phyloP scores from a whole-genome alignment of 2,797 vertebrate species.

The Vultur gryphus region DNA sequence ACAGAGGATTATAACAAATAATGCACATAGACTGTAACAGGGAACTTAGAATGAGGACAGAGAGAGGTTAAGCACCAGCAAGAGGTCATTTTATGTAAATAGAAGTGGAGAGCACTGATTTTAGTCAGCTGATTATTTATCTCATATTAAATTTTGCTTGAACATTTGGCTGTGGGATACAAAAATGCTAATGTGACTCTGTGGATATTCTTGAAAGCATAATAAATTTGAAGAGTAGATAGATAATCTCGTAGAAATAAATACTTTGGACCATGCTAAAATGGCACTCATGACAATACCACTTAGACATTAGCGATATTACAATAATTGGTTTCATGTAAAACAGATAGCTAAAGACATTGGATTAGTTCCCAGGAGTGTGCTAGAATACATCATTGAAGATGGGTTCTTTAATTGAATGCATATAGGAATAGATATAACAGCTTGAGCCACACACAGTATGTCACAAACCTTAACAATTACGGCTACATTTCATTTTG shows the following conservation, averaged over 20 bases:
- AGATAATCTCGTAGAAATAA: conserved; percentile 20
- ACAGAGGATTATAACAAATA: not conserved
- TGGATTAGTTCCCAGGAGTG: conserved; percentile 32
- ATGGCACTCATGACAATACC: conserved; percentile 5
- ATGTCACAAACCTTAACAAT: not conserved
- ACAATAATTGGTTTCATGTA: conserved; percentile 48
- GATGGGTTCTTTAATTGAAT: conserved; percentile 19
- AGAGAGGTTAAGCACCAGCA: not conserved
- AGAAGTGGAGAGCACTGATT: not conserved
- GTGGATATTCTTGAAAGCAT: conserved; percentile 24
- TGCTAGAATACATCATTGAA: not conserved
- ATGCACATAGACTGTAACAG: not conserved
- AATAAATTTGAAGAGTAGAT: conserved; percentile 36
- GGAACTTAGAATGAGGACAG: not conserved
- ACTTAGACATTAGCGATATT: conserved; percentile 26
- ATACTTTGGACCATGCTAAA: conserved; percentile 1
- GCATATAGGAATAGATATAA: not conserved
- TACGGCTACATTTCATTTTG: not conserved
- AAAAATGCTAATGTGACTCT: conserved; percentile 25
- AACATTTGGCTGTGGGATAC: not conserved
- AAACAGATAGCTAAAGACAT: conserved; percentile 42
- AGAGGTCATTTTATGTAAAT: conserved; percentile 5
- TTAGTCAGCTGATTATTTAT: conserved; percentile 29
- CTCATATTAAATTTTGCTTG: not conserved
- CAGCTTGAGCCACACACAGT: not conserved